Evolutionary conservation across 2,113 vertebrate species (phyloP), one percentile per base, ranked within the genome.

Genomic region (Columba janthina): DNA sequence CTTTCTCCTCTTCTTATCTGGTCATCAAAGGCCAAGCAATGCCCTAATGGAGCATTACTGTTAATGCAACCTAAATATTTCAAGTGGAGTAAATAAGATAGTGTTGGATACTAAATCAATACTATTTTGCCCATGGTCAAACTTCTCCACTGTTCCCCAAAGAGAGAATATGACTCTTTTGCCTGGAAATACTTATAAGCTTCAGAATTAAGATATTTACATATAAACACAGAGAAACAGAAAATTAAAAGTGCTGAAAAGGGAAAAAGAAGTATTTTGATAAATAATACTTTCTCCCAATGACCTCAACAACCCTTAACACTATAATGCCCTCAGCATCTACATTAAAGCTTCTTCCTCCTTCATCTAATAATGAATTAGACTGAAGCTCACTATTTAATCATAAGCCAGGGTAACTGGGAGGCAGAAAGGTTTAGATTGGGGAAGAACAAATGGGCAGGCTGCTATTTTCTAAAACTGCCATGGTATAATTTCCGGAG

Each of bases 21-120:
- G 6, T 15, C 21, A 65, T 75, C 60, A 75, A 86, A 84, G 53
- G 62, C 53, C 65, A 70, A 54, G 18, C 62, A 94, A 88, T 61
- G 34, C 21, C 61, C 60, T 67, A 62, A 71, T 31, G 38, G 17
- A 81, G 8, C 28, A 54, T 22, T 50, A n/a, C 6, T 58, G 31
- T 85, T 85, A 64, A 69, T 46, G 12, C 10, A 89, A 66, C 21
- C 74, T 65, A 90, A 88, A 84, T 84, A 90, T 79, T 88, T 93
- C 51, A 78, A 80, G 17, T 16, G 54, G 9, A 46, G 53, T 25
- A 81, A 69, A 57, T 16, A 66, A 81, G 36, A 60, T 12, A 29
- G 14, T 0, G 0, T 9, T 32, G 12, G 17, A 72, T 66, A 34
- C 34, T 48, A 71, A 81, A 65, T 46, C 42, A 69, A 34, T 48